Percentiles rank a stretch among this genome's conserved stretches.
Conservation (phyloP, 2,888 invertebrate species). For the Fragum sueziense region DNA sequence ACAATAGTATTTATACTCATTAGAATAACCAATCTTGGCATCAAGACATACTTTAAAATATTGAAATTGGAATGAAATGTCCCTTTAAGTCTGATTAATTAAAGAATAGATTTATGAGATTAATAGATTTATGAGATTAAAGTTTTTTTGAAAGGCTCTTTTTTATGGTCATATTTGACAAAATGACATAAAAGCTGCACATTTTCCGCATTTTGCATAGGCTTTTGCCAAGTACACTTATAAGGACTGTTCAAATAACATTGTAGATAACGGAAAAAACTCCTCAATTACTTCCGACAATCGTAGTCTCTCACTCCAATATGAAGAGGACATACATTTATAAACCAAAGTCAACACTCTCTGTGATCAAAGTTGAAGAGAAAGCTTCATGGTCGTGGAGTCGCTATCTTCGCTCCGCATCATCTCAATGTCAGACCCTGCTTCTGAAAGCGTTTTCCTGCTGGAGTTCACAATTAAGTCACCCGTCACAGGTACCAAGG, state of each 20-base stretch:
- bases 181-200: too few species aligned
- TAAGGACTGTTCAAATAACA: neutral
- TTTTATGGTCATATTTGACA: too few species aligned
- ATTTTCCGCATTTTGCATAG: too few species aligned
- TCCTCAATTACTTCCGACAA: constrained; percentile 12
- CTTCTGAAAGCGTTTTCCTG: constrained; percentile 3
- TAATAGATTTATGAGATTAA: too few species aligned
- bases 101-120: too few species aligned
- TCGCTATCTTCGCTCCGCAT: neutral
- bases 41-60: too few species aligned
- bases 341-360: constrained; percentile 1
- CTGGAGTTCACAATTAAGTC: neutral
- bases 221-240: too few species aligned
- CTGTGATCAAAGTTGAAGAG: constrained; percentile 7
- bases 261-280: neutral
- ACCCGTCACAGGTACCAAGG: neutral
- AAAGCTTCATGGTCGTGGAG: constrained; percentile 1
- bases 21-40: too few species aligned
- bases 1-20: too few species aligned
- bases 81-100: too few species aligned
- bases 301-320: constrained; percentile 3
- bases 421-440: neutral
- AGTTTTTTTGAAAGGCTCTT: too few species aligned
- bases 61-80: too few species aligned
- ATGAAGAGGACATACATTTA: neutral